Base-by-base conservation (phyloP, 1,140 invertebrate genomes). In the Drosophila repleta region DNA sequence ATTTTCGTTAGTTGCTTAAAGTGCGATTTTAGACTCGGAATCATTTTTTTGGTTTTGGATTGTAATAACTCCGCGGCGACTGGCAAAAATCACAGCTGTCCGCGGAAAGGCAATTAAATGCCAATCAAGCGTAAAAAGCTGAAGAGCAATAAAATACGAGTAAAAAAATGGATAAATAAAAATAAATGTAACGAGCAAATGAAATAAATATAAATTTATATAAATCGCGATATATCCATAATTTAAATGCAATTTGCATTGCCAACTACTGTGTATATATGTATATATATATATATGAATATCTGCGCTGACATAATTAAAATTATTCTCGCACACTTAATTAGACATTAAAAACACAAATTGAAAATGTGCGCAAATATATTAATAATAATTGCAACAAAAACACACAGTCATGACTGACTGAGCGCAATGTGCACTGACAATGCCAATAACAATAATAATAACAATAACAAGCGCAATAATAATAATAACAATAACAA, bases 261-360 rank as follows among this genome's bases (percentile, higher is more conserved):
- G 26, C 74, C 70, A 65, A 78, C 76, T 77, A 73, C 78, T 69
- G 74, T 71, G 64, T 69, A 17, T 43, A 26, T 75, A 77, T 67
- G 5, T 73, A 29, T 29, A 29, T 11, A 1, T 13, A 35, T 35
- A 11, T 35, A 13, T 35, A 35, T 35, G 26, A 29, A 35, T 35
- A 35, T 61, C 62, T 41, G 55, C 41, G 18, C 4, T 48, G 66
- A 88, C 76, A 88, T 88, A 88, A 88, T 88, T 79, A 88, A 88
- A 87, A 87, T 85, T 85, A 87, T 85, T 85, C 79, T 79, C 67
- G 83, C 79, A 89, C 83, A 88, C 83, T 88, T 88, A 88, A 88
- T 88, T 88, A 88, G 83, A 70, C 83, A 88, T 88, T 88, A 88
- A 88, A 79, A 88, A 88, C 63, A 71, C 66, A 79, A 88, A 87